phyloP scores from a whole-genome alignment of 2,113 vertebrate genomes.

The Sprattus sprattus region DNA sequence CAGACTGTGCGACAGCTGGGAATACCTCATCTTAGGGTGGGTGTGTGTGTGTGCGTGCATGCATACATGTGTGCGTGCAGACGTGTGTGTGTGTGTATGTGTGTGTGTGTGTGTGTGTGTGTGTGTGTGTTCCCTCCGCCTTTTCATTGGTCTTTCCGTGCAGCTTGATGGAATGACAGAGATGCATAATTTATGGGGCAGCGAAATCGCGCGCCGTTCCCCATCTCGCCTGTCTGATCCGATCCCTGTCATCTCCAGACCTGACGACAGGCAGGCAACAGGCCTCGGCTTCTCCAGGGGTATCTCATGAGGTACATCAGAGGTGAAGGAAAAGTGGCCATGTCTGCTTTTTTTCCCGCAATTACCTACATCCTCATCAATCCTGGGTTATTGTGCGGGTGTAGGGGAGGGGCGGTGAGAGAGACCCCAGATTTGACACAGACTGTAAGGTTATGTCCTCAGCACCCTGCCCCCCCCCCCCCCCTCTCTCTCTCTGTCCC shows the following conservation, averaged over 20 bases:
- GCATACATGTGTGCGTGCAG: constrained; percentile 47
- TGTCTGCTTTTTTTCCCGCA: not conserved
- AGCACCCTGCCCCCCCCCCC: not conserved
- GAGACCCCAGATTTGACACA: constrained; percentile 64
- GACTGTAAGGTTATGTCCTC: constrained; percentile 37
- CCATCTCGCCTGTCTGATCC: constrained; percentile 60
- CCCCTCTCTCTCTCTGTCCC: constrained; percentile 28
- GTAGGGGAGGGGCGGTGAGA: constrained; percentile 32
- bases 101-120: constrained; percentile 42
- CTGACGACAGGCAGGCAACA: constrained; percentile 26
- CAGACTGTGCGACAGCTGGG: constrained; percentile 59
- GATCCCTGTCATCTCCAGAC: constrained; percentile 54
- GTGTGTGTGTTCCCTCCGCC: constrained; percentile 22
- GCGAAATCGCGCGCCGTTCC: constrained; percentile 55
- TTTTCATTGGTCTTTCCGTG: constrained; percentile 63
- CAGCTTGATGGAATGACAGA: constrained; percentile 68
- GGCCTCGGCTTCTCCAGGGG: not conserved
- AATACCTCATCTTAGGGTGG: constrained; percentile 59
- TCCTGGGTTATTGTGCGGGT: not conserved
- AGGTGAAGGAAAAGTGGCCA: not conserved
- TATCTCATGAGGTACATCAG: not conserved
- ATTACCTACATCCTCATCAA: not conserved
- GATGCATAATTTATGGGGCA: constrained; percentile 71
- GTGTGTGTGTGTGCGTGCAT: constrained; percentile 21
- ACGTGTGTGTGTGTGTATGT: constrained; percentile 31